phyloP scores from a whole-genome alignment of 2,888 invertebrate species.

The Amiota minor region DNA sequence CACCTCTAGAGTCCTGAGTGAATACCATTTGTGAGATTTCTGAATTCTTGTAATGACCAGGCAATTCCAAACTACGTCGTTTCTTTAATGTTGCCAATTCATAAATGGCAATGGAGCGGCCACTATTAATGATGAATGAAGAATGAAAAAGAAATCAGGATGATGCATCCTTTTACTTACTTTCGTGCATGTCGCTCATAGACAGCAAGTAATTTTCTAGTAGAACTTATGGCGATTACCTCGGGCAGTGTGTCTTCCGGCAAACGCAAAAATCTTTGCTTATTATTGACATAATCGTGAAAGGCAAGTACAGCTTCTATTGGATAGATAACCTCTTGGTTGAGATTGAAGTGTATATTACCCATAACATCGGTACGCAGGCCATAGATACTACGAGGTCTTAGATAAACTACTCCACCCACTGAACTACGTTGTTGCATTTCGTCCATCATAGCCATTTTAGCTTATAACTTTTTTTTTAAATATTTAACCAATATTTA shows the following conservation, averaged over 20 bases:
- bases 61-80: conserved; percentile 79
- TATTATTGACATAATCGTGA: conserved; percentile 82
- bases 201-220: conserved; percentile 70
- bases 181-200: conserved; percentile 61
- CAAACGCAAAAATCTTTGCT: conserved; percentile 81
- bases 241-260: conserved; percentile 66
- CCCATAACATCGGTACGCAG: conserved; percentile 75
- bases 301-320: conserved; percentile 84
- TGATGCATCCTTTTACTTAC: conserved; percentile 43
- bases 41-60: conserved; percentile 73
- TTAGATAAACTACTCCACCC: conserved; percentile 60
- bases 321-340: conserved; percentile 85
- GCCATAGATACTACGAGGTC: conserved; percentile 72
- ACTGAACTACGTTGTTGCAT: conserved; percentile 16
- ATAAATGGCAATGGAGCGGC: conserved; percentile 75
- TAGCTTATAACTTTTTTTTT: background rate
- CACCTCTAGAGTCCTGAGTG: conserved; percentile 85
- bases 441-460: conserved; percentile 1
- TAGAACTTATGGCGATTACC: conserved; percentile 68
- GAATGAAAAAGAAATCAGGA: background rate
- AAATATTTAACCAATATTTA: background rate
- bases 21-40: conserved; percentile 72
- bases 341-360: conserved; percentile 82
- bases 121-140: conserved; percentile 40
- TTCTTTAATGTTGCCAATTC: conserved; percentile 81